Base-by-base conservation (phyloP, 2,888 invertebrate genomes). In the Lithodes maja region DNA sequence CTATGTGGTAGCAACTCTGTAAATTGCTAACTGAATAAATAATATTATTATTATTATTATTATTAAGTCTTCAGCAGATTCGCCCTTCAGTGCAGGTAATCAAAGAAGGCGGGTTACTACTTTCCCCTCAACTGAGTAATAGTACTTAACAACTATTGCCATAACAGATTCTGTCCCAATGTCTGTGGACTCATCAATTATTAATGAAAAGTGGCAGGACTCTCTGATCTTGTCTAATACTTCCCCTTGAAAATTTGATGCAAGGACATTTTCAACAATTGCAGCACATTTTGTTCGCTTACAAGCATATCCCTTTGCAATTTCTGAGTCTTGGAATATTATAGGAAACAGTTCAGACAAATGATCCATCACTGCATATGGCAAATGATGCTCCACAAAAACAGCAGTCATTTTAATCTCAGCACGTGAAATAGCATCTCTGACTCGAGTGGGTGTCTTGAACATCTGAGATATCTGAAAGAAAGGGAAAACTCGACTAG, bases 381-480 rank as follows among this genome's bases (percentile, higher is more conserved):
- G 17, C 7, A 80, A 54, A 54, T 80, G 80, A 54, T 80, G 54
- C 5, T 80, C 80, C 17, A n/a, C 80, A 52, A 50, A 33, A 33
- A 78, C 3, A 50, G 78, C 78, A 80, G 80, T n/a, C 9, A 80
- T 54, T 80, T 2, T 80, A 50, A 80, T 80, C 54, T 80, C 80
- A 53, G 80, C 80, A 53, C 54, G 80, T 15, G 54, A 9, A 54
- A 80, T 80, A 54, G 80, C 55, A 80, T 54, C 54, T n/a, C 9
- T 7, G 9, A 80, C 80, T 1, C 17, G 0, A 80, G 80, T 3
- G 78, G 78, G 52, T 49, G 53, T 17, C 54, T 80, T 53, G 55
- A 80, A 80, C 54, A 80, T 80, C 15, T 53, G 54, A 53, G 84
- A 84, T 52, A 84, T 74, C 84, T 84, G 84, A 12, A 84, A 83